Conservation (phyloP, 2,113 vertebrate species). For the Trogon melanurus region DNA sequence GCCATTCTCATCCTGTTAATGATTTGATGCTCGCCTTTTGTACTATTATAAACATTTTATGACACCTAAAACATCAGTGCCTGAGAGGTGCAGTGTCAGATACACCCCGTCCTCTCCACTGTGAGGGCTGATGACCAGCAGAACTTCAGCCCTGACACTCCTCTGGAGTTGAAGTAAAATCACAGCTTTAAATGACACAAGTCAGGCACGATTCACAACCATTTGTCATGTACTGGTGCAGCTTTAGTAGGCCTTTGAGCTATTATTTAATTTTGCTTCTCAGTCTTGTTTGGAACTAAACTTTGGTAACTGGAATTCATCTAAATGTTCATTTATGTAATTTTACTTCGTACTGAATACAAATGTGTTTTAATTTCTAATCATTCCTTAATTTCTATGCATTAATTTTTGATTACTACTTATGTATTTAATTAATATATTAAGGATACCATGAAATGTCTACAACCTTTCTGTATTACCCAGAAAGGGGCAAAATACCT, state of each 20-base stretch:
- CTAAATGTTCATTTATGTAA: background rate
- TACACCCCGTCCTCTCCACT: background rate
- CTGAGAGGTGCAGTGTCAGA: background rate
- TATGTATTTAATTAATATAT: background rate
- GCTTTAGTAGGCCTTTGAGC: background rate
- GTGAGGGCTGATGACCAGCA: rapidly evolving
- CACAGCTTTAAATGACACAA: background rate
- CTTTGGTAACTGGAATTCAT: background rate
- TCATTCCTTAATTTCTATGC: background rate
- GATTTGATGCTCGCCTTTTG: background rate
- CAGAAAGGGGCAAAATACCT: background rate
- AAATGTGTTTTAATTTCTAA: background rate
- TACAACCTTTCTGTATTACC: background rate
- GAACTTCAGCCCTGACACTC: background rate
- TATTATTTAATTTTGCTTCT: background rate
- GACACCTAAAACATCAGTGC: background rate
- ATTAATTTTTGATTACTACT: background rate
- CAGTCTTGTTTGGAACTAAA: background rate
- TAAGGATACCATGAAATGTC: background rate
- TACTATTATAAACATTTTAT: background rate
- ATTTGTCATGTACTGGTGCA: background rate
- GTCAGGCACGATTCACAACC: background rate
- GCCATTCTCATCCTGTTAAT: background rate
- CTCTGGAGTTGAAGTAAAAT: background rate
- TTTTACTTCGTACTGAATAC: background rate